Evolutionary conservation across 2,888 invertebrate genomes (phyloP).

Genomic region (Macrophya annulata): DNA sequence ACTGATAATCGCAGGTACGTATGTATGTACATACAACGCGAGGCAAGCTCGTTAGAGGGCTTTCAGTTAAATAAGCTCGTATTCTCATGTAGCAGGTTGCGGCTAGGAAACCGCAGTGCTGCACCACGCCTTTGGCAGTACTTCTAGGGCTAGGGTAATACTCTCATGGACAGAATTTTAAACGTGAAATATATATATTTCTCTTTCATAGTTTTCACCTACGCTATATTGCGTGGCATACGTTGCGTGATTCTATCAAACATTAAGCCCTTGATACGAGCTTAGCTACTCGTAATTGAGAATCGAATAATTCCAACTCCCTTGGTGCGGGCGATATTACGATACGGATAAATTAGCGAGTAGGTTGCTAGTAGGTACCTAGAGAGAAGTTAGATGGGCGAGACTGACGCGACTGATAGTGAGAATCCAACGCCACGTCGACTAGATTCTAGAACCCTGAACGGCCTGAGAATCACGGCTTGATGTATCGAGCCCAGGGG

Average conservation of each 20-base stretch:
- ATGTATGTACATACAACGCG: constrained; percentile 71
- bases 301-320: constrained; percentile 24
- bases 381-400: constrained; percentile 11
- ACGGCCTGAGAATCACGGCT: constrained; percentile 49
- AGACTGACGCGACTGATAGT: constrained; percentile 34
- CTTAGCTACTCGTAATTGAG: constrained; percentile 6
- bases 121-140: constrained; percentile 63
- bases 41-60: constrained; percentile 78
- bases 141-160: constrained; percentile 27
- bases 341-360: constrained; percentile 35
- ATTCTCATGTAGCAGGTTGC: constrained; percentile 73
- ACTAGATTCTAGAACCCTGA: constrained; percentile 40
- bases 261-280: neutral
- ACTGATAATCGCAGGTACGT: constrained; percentile 70
- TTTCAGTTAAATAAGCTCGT: constrained; percentile 65
- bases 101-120: constrained; percentile 77
- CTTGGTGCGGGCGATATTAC: constrained; percentile 6
- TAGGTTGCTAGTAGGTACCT: neutral
- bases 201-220: neutral
- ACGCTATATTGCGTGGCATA: neutral
- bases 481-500: constrained; percentile 53
- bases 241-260: constrained; percentile 25
- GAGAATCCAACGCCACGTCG: constrained; percentile 42
- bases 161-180: constrained; percentile 12
- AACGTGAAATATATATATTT: constrained; percentile 19